Evolutionary conservation across 2,113 vertebrate species (phyloP).

Genomic region (Phycodurus eques): DNA sequence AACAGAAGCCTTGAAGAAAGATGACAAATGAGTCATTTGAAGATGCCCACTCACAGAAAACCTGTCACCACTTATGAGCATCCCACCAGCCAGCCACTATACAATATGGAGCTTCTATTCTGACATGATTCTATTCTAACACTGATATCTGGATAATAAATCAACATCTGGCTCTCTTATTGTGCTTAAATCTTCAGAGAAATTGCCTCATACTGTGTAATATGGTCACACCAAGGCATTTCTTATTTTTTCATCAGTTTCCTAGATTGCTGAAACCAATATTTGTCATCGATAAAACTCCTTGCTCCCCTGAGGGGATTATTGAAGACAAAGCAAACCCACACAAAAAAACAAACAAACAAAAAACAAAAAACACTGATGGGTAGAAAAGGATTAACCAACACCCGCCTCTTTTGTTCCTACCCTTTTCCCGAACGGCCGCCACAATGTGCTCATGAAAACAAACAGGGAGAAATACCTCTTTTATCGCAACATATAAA

Average conservation of each 20-base stretch:
- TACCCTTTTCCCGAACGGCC: constrained; percentile 28
- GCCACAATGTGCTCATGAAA: constrained; percentile 35
- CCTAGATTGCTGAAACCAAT: constrained; percentile 32
- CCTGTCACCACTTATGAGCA: constrained; percentile 64
- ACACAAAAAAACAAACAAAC: constrained; percentile 20
- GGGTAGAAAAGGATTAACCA: constrained; percentile 46
- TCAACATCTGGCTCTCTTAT: constrained; percentile 42
- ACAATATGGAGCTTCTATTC: constrained; percentile 20
- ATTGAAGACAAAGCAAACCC: constrained; percentile 42
- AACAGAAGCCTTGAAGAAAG: constrained; percentile 66
- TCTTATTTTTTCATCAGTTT: constrained; percentile 18
- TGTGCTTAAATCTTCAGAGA: constrained; percentile 6
- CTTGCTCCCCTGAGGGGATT: constrained; percentile 28
- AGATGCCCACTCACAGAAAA: constrained; percentile 58
- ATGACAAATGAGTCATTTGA: constrained; percentile 71
- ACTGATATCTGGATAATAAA: constrained; percentile 17
- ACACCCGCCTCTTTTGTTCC: constrained; percentile 37
- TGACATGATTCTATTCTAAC: constrained; percentile 20
- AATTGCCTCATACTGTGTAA: constrained; percentile 7
- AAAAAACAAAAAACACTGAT: constrained; percentile 21
- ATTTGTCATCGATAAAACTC: constrained; percentile 35
- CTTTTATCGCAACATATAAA: constrained; percentile 33
- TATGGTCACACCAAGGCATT: constrained; percentile 4
- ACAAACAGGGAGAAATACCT: constrained; percentile 20
- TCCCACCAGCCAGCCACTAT: constrained; percentile 43